Evolutionary conservation across 2,113 vertebrate genomes (phyloP), one percentile per base, ranked within the genome.

Genomic region (Papio anubis): DNA sequence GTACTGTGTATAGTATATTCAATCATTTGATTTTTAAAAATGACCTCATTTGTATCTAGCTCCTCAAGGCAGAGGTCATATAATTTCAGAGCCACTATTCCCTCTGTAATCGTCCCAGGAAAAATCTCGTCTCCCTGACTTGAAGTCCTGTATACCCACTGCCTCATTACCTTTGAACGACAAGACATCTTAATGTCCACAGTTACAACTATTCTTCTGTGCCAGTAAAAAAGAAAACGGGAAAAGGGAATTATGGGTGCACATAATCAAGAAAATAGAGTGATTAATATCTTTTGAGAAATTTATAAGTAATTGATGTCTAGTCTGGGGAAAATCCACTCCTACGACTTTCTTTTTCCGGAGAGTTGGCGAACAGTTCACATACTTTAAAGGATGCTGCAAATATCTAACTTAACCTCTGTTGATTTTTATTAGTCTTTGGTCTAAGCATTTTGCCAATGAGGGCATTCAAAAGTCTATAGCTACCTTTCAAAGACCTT

Each of bases 361-460:
- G 88, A 78, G 57, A 8, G 3, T 66, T 61, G 4, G 25, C 32
- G 55, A 57, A 92, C 17, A 59, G 55, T 64, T 79, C 30, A n/a
- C 32, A 14, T n/a, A 84, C 73, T 6, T 95, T 0, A 1, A 9
- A 57, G 70, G 32, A n/a, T 84, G 95, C 0, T 0, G 79, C 59
- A 52, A 43, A 32, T 83, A 76, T 5, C 30, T 79, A 50, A 81
- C 6, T 87, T 40, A n/a, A 93, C 7, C 23, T 38, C 45, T 52
- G 40, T 0, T 1, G 52, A 18, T 73, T 7, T 80, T 86, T 90
- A 88, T 93, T 1, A 3, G 23, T 80, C 25, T 64, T 85, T 21
- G 45, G 57, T 70, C 78, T 94, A 94, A 57, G 38, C 96, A 59
- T 59, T 52, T 95, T 83, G 76, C 93, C 96, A 95, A 68, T 1